Base-by-base conservation (phyloP, 1,140 invertebrate genomes). In the Rhopalosiphum padi region DNA sequence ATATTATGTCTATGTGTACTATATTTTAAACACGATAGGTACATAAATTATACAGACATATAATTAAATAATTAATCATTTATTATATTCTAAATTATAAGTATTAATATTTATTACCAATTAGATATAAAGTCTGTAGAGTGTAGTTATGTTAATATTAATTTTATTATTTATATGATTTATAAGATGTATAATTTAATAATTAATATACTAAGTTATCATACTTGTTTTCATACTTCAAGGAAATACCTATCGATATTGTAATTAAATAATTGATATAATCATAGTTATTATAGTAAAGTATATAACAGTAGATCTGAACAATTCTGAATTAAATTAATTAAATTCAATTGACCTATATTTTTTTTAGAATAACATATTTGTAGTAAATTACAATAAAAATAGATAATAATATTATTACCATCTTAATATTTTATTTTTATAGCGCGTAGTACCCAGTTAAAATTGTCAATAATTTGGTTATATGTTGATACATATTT, bases 151-250 rank as follows among this genome's bases (percentile, higher is more conserved):
- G 15, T 77, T 77, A 77, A 77, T 35, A 1, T 77, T 77, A n/a
- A 77, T n/a, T 77, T 77, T 77, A 77, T 77, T 77, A 77, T 77
- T 68, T 77, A n/a, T 77, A 77, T 35, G 60, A 77, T n/a, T 77
- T 25, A n/a, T 77, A 77, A 77, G 30, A n/a, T n/a, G n/a, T n/a
- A n/a, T 77, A n/a, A 30, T 77, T 77, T 77, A 77, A n/a, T 77
- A 77, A 77, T 77, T n/a, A 77, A 18, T 77, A 77, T 77, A n/a
- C 11, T 5, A 77, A 77, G 30, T 77, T 51, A 51, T 51, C 15
- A 51, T 51, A 51, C 7, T 46, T 68, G 60, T 68, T 68, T n/a
- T 68, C 0, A 30, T 68, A 68, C 60, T 77, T 35, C 60, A 77
- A 77, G 30, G n/a, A 77, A 77, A n/a, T 77, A 77, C 48, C 48